Percentiles rank a stretch among this genome's conserved stretches.
Evolutionary conservation across 1,140 invertebrate genomes (phyloP).

Genomic region (Pseudomyrmex cubaensis): DNA sequence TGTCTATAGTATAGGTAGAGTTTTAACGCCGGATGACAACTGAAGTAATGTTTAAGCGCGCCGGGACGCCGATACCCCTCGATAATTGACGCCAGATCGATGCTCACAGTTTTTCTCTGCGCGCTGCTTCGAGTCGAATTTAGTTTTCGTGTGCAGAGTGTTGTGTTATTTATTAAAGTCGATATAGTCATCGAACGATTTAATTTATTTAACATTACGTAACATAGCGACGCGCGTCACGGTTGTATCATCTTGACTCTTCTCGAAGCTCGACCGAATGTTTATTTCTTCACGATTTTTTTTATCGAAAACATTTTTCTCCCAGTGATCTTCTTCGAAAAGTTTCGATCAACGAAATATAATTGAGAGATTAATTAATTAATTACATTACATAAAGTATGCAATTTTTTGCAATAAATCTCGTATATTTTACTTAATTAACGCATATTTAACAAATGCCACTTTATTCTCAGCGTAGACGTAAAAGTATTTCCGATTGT

Average conservation of each 20-base stretch:
- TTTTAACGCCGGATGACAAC: conserved; percentile 63
- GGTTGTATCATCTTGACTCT: neutral
- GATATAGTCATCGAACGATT: neutral
- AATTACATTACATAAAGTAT: neutral
- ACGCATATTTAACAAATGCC: neutral
- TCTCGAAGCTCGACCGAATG: neutral
- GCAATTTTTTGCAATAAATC: neutral
- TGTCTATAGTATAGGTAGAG: conserved; percentile 68
- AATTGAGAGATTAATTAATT: conserved; percentile 9
- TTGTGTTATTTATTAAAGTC: neutral
- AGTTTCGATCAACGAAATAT: neutral
- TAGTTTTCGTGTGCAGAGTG: neutral
- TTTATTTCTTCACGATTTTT: neutral
- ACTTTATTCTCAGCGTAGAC: neutral
- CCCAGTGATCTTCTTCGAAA: neutral
- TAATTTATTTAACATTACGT: conserved; percentile 13
- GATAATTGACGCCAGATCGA: conserved; percentile 72
- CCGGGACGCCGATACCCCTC: conserved; percentile 52
- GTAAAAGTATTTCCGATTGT: neutral
- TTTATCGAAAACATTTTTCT: neutral
- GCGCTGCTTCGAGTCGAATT: conserved; percentile 1
- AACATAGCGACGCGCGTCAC: neutral
- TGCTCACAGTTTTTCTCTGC: conserved; percentile 36
- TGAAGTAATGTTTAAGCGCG: conserved; percentile 52
- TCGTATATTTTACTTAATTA: neutral